These are phyloP conservation scores for Branchipolynoe longqiensis DNA, from an alignment of 2,888 invertebrate species.

Conservation along the genomic window DNA sequence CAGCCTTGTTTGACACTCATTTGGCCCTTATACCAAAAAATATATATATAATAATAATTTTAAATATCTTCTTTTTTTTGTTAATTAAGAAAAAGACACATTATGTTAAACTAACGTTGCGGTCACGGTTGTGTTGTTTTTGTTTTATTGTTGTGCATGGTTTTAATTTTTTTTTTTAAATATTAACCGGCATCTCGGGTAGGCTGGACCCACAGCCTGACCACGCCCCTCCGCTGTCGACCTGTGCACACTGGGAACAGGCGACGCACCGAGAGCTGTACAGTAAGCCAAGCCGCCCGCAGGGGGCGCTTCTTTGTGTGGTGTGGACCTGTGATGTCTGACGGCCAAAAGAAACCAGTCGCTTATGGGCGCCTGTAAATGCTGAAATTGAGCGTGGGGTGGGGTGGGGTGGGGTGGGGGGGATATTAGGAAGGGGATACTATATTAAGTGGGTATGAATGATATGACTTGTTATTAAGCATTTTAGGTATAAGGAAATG, in stretches of 20 bases:
- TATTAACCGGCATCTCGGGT: background rate
- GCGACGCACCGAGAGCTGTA: background rate
- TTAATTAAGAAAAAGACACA: too few relatives aligned
- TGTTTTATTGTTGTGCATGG: conserved; percentile 2
- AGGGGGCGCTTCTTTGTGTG: conserved; percentile 2
- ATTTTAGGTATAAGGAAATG: conserved; percentile 29
- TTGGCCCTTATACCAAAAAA: too few relatives aligned
- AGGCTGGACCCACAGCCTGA: background rate
- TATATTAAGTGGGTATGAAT: conserved; percentile 2
- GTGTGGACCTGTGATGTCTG: background rate
- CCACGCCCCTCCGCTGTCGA: background rate
- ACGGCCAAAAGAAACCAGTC: background rate
- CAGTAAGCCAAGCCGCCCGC: conserved; percentile 23
- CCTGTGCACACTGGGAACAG: background rate
- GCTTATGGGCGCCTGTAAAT: background rate
- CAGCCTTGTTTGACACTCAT: too few relatives aligned
- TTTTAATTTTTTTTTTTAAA: background rate
- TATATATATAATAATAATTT: too few relatives aligned
- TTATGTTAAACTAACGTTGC: too few relatives aligned
- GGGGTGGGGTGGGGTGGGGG: background rate
- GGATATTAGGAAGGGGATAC: background rate
- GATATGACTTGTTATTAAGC: conserved; percentile 30
- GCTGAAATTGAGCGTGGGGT: background rate
- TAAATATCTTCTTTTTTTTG: too few relatives aligned
- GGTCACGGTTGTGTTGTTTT: conserved; percentile 35